These are phyloP conservation scores for Apamea crenata DNA, from an alignment of 2,888 invertebrate species.

Conservation along the genomic window DNA sequence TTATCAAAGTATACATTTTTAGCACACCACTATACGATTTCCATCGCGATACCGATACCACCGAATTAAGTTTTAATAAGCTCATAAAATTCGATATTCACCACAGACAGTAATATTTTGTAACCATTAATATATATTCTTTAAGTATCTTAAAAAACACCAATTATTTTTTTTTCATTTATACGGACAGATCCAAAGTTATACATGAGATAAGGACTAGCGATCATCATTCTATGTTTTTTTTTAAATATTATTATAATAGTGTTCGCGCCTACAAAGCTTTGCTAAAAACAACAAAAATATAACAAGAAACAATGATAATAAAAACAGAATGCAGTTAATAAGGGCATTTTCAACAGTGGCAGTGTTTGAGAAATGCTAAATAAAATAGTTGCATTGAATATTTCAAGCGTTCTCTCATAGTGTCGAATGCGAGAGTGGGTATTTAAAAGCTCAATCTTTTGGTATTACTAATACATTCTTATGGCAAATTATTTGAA, in stretches of 20 bases:
- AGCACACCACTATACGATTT: slow-evolving; percentile 74
- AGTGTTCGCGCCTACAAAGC: slow-evolving; percentile 82
- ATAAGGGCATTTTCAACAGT: slow-evolving; percentile 69
- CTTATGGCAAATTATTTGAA: slow-evolving; percentile 66
- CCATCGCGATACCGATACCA: slow-evolving; percentile 79
- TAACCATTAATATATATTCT: slow-evolving; percentile 74
- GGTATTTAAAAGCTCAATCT: slow-evolving; percentile 54
- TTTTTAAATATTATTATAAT: slow-evolving; percentile 72
- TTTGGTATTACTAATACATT: slow-evolving; percentile 64
- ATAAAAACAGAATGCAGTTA: slow-evolving; percentile 80
- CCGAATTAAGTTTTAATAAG: slow-evolving; percentile 88
- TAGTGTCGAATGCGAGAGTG: slow-evolving; percentile 16
- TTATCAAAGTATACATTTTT: slow-evolving; percentile 77
- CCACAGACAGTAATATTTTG: slow-evolving; percentile 88
- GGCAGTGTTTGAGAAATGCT: slow-evolving; percentile 81
- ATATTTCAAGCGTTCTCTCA: slow-evolving; percentile 38
- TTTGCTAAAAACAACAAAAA: slow-evolving; percentile 81
- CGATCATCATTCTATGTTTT: slow-evolving; percentile 77
- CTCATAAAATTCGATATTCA: slow-evolving; percentile 90
- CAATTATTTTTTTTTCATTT: slow-evolving; percentile 70
- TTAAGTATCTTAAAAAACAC: slow-evolving; percentile 85
- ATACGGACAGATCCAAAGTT: slow-evolving; percentile 88
- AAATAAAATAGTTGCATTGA: slow-evolving; percentile 61
- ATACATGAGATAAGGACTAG: slow-evolving; percentile 86
- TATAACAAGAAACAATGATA: slow-evolving; percentile 85